Evolutionary conservation across 1,140 invertebrate species (phyloP), one percentile per base, ranked within the genome.

Genomic region (Brachystomella parvula): DNA sequence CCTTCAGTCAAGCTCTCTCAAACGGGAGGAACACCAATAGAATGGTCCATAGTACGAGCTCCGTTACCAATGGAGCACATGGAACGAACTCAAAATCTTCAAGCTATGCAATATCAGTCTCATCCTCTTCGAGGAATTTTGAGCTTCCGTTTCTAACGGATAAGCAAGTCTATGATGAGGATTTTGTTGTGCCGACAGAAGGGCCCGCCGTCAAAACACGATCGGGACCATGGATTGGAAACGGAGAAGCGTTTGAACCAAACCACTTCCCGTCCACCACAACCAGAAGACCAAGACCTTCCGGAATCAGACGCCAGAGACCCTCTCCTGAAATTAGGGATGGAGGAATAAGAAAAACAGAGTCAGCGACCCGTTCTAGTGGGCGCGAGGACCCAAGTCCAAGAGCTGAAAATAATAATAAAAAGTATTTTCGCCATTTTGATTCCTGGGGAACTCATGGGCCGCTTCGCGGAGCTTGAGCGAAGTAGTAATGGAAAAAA

Each of bases 361-460:
- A n/a, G n/a, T n/a, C n/a, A n/a, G n/a, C n/a, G n/a, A n/a, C n/a
- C n/a, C n/a, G n/a, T n/a, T n/a, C n/a, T n/a, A n/a, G n/a, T n/a
- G 9, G 29, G 15, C 56, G 29, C 35, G 12, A 24, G n/a, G 30
- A 39, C 59, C 3, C 3, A 3, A 12, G 2, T n/a, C 33, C 24
- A 15, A 33, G 44, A 3, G 2, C 3, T 31, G 24, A 30, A 53
- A 24, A 6, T 32, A 67, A 67, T 26, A 47, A 60, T 65, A 62
- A 65, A 56, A 72, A 70, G 39, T 68, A 68, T 59, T 73, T 73
- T 33, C 61, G 71, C 12, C 71, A 73, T 68, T 73, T 73, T 62
- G 65, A 73, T 61, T 70, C 71, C 9, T 73, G 71, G 71, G 71
- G 49, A 61, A 53, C 21, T 17, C 12, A 24, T 53, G 49, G 49